phyloP scores from a whole-genome alignment of 1,140 invertebrate genomes.

The Philotrypesis tridentata region DNA sequence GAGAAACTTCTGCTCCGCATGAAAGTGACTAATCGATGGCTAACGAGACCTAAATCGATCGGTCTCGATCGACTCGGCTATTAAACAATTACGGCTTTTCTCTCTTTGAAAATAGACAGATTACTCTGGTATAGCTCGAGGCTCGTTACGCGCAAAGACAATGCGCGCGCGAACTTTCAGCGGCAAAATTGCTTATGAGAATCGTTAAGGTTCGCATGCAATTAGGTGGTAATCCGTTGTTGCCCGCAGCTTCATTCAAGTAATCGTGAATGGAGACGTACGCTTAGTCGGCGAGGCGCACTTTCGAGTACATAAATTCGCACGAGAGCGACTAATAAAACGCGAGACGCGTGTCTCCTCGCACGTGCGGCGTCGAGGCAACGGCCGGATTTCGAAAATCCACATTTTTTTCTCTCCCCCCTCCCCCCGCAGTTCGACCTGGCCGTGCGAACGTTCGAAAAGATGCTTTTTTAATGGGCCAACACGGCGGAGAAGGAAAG shows the following conservation, averaged over 20 bases:
- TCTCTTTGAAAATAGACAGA: background rate
- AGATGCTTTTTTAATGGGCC: background rate
- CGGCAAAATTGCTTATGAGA: background rate
- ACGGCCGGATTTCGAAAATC: slow-evolving; percentile 22
- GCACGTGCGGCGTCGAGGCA: background rate
- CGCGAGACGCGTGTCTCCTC: background rate
- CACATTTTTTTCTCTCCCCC: slow-evolving; percentile 23
- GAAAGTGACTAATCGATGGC: no score
- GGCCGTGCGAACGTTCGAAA: background rate
- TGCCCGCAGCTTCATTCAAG: background rate
- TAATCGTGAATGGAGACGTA: slow-evolving; percentile 5
- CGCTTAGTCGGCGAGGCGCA: background rate
- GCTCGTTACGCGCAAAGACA: slow-evolving; percentile 11
- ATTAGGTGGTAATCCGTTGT: background rate
- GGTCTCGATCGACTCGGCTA: background rate
- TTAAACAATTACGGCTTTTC: background rate
- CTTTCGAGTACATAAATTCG: slow-evolving; percentile 10
- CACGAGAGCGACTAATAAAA: background rate
- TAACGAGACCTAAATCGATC: no score
- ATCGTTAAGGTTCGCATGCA: background rate
- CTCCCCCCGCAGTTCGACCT: slow-evolving; percentile 1
- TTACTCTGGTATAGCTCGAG: background rate
- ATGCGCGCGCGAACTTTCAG: background rate
- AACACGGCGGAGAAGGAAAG: no score
- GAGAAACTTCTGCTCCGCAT: no score